Conservation (phyloP, 2,797 vertebrate species). For the Austrolebias charrua region DNA sequence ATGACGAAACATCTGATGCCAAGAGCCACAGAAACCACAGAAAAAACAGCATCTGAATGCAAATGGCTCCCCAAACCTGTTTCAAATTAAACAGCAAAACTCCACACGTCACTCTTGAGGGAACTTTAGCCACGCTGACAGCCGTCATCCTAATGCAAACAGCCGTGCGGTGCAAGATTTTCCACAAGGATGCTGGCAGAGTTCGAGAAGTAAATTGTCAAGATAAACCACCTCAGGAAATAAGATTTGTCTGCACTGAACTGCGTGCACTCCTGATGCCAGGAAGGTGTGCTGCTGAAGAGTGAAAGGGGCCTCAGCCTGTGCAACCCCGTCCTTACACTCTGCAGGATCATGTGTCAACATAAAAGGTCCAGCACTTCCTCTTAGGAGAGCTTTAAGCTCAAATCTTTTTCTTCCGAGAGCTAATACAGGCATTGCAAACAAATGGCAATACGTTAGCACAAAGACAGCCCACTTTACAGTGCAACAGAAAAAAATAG, state of each 20-base stretch:
- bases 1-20: slow-evolving; percentile 72
- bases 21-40: slow-evolving; percentile 44
- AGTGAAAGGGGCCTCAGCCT: slow-evolving; percentile 37
- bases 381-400: slow-evolving; percentile 39
- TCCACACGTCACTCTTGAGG: neutral
- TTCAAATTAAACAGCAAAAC: slow-evolving; percentile 5
- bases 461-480: slow-evolving; percentile 8
- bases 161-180: slow-evolving; percentile 2
- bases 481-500: neutral
- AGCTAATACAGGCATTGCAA: slow-evolving; percentile 16
- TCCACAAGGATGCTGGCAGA: slow-evolving; percentile 9
- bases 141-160: slow-evolving; percentile 5
- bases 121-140: neutral
- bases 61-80: neutral
- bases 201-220: slow-evolving; percentile 11
- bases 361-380: slow-evolving; percentile 48
- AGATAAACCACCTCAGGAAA: slow-evolving; percentile 22
- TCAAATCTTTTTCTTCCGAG: slow-evolving; percentile 13
- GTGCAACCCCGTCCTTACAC: slow-evolving; percentile 54
- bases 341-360: slow-evolving; percentile 49
- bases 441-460: slow-evolving; percentile 11
- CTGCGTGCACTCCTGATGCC: slow-evolving; percentile 35
- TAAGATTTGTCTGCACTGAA: slow-evolving; percentile 44
- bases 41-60: slow-evolving; percentile 29
- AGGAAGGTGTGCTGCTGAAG: slow-evolving; percentile 49